Base-by-base conservation (phyloP, 2,113 vertebrate species). In the Caracal caracal region DNA sequence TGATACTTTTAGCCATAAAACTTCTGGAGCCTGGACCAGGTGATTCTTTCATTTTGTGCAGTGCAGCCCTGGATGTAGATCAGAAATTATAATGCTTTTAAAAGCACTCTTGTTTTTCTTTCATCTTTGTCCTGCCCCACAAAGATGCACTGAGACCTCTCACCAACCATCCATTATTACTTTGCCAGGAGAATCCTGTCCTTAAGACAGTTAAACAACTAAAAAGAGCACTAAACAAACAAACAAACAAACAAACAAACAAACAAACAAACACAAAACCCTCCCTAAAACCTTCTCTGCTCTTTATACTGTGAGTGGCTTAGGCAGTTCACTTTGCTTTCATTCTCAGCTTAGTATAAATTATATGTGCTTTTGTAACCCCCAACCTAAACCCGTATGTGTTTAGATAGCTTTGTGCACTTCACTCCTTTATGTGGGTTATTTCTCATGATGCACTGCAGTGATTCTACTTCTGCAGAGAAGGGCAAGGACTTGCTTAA, bases 111-210 rank as follows among this genome's bases (percentile, higher is more conserved):
- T 85, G 37, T 35, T 73, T 51, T 24, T 20, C 28, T 6, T 83
- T 26, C 28, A 28, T 90, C 78, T 93, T 89, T 84, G 84, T 73
- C 47, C 6, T 70, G 83, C 49, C 56, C 43, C 35, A 22, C 70
- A 92, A 28, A 43, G 81, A 68, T 66, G 28, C 63, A 17, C 33
- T 16, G 22, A 89, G 79, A 51, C 24, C 61, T 81, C 79, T 59
- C 94, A 85, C 56, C 84, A 79, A 61, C 6, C 88, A 59, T 86
- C 59, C 47, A 2, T 87, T 89, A 43, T 40, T 3, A 51, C 73
- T 96, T 84, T 92, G 79, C 70, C 76, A 88, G 71, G 78, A 81
- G 61, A 43, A 86, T 92, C 84, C 56, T 92, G 80, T 81, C 68
- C 85, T 86, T 65, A 92, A 90, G 79, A 91, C 63, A 92, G 82